These are phyloP conservation scores for Hyperoodon ampullatus DNA, from an alignment of 2,113 vertebrate genomes.

Conservation along the genomic window DNA sequence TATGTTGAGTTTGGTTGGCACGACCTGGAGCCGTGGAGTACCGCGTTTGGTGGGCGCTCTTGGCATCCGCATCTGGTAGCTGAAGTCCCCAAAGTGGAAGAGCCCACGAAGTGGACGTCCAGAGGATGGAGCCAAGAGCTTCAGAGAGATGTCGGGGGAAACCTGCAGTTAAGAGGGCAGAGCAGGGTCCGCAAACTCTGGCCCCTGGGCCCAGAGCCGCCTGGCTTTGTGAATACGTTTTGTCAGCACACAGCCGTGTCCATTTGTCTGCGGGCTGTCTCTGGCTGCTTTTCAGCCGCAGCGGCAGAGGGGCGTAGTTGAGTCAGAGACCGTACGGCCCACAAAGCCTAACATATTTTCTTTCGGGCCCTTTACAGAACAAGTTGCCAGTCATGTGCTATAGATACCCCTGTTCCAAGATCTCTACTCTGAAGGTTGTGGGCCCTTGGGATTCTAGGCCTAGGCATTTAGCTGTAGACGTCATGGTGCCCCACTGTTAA, in stretches of 20 bases:
- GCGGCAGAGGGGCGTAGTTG: background rate
- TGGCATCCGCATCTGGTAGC: background rate
- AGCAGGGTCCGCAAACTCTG: background rate
- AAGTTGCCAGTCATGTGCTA: background rate
- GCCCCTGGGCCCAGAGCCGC: background rate
- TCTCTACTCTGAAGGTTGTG: background rate
- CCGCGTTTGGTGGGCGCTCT: background rate
- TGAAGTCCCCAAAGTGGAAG: background rate
- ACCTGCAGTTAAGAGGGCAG: background rate
- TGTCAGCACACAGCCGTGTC: background rate
- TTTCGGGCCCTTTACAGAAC: background rate
- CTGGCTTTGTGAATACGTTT: background rate
- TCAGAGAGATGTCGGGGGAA: background rate
- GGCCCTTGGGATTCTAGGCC: background rate
- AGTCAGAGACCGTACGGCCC: accelerated
- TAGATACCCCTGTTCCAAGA: background rate
- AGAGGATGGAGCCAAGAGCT: background rate
- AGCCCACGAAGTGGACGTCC: background rate
- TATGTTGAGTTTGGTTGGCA: background rate
- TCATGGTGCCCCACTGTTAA: background rate
- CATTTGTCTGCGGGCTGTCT: too few relatives aligned
- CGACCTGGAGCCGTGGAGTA: too few relatives aligned
- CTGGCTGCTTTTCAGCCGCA: background rate
- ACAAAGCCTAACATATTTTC: background rate
- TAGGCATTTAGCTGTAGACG: background rate